Conservation (phyloP, 2,113 vertebrate species). For the Carassius gibelio region DNA sequence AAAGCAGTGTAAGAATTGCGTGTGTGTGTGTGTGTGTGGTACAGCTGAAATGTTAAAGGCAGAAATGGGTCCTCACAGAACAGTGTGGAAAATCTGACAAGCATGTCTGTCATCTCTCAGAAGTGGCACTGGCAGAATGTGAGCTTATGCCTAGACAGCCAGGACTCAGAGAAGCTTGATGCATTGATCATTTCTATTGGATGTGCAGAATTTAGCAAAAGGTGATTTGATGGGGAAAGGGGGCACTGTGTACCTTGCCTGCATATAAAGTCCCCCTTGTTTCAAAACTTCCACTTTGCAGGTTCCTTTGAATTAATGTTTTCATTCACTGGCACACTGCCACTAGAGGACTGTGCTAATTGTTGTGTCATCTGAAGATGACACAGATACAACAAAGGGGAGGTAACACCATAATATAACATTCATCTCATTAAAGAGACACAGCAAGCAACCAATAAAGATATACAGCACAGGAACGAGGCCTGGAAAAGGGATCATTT, state of each 20-base stretch:
- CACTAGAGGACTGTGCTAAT: constrained; percentile 7
- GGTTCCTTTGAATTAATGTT: not conserved
- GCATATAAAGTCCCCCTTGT: not conserved
- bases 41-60: constrained; percentile 12
- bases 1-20: not conserved
- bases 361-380: constrained; percentile 19
- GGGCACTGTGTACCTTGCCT: not conserved
- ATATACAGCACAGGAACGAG: not conserved
- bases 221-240: not conserved
- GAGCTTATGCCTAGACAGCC: not conserved
- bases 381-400: not conserved
- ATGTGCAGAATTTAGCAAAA: not conserved
- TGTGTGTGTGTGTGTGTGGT: not conserved
- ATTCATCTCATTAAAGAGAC: not conserved
- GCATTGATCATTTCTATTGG: not conserved
- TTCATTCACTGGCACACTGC: not conserved
- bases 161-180: not conserved
- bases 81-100: constrained; percentile 15
- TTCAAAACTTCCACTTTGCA: not conserved
- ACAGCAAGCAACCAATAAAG: not conserved
- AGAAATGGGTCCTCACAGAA: constrained; percentile 2
- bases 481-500: not conserved
- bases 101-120: not conserved
- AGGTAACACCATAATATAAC: not conserved
- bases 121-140: not conserved